These are phyloP conservation scores for Drosophila diplacantha DNA, from an alignment of 2,888 invertebrate genomes.

Conservation along the genomic window DNA sequence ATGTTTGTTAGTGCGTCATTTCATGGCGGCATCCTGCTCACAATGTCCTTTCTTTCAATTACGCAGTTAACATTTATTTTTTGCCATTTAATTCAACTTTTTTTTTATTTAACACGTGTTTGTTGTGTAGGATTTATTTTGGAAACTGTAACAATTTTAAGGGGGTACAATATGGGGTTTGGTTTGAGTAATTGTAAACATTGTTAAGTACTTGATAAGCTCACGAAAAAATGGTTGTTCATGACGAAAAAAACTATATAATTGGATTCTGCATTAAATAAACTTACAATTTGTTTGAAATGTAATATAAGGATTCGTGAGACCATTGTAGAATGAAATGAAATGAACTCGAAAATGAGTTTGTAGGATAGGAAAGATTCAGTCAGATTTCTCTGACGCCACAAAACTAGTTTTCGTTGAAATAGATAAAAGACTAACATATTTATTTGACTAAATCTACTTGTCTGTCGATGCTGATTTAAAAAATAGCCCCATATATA, in stretches of 20 bases:
- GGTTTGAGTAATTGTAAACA: conserved; percentile 27
- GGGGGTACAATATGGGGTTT: conserved; percentile 1
- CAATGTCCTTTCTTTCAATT: conserved; percentile 30
- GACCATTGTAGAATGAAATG: neutral
- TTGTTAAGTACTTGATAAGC: conserved; percentile 14
- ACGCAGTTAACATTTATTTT: conserved; percentile 50
- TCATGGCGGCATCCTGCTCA: conserved; percentile 32
- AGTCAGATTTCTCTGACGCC: too few relatives aligned
- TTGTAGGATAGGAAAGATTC: too few relatives aligned
- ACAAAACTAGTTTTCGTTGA: too few relatives aligned
- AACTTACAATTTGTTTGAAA: neutral
- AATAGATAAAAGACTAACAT: too few relatives aligned
- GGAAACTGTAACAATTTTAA: conserved; percentile 10
- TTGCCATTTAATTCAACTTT: conserved; percentile 7
- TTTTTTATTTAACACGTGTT: conserved; percentile 17
- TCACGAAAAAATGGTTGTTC: conserved; percentile 3
- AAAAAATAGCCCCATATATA: too few relatives aligned
- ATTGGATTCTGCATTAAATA: conserved; percentile 7
- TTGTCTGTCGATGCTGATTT: too few relatives aligned
- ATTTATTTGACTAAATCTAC: too few relatives aligned
- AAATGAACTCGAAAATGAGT: neutral
- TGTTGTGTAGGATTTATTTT: conserved; percentile 19
- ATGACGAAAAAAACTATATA: neutral
- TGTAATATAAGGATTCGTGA: neutral
- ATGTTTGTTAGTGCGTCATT: conserved; percentile 60